These are phyloP conservation scores for Chitala chitala DNA, from an alignment of 2,113 vertebrate species.

Conservation along the genomic window DNA sequence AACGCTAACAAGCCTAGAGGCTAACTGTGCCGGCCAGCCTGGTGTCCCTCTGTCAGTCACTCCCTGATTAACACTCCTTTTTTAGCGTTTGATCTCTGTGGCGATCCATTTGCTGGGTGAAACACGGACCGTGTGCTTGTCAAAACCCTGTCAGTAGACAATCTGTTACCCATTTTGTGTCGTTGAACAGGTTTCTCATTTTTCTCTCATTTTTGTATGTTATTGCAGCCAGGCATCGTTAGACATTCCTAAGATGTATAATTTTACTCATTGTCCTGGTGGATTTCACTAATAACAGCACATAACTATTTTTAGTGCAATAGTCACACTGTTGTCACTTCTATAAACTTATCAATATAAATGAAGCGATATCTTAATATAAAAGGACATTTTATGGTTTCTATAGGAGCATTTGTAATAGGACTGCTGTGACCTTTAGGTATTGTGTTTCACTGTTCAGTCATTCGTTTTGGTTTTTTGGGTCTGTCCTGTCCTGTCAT, in stretches of 20 bases:
- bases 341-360: too few relatives aligned
- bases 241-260: too few relatives aligned
- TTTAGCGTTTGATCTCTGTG: constrained; percentile 44
- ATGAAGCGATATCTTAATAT: neutral
- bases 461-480: constrained; percentile 18
- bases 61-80: constrained; percentile 32
- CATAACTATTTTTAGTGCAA: too few relatives aligned
- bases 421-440: neutral
- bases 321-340: too few relatives aligned
- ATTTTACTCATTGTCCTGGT: neutral
- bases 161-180: constrained; percentile 17
- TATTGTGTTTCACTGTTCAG: constrained; percentile 7
- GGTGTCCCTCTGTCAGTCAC: neutral
- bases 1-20: constrained; percentile 27
- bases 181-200: neutral
- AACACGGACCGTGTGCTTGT: constrained; percentile 47
- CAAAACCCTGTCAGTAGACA: constrained; percentile 32
- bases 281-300: neutral
- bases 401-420: neutral
- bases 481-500: neutral
- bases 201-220: neutral
- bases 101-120: constrained; percentile 36
- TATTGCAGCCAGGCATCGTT: too few relatives aligned
- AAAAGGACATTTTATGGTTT: neutral
- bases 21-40: constrained; percentile 23